A percentile compares a stretch with the other conserved stretches of the same genome.
phyloP scores from a whole-genome alignment of 2,113 vertebrate species.

The Enhydra lutris region DNA sequence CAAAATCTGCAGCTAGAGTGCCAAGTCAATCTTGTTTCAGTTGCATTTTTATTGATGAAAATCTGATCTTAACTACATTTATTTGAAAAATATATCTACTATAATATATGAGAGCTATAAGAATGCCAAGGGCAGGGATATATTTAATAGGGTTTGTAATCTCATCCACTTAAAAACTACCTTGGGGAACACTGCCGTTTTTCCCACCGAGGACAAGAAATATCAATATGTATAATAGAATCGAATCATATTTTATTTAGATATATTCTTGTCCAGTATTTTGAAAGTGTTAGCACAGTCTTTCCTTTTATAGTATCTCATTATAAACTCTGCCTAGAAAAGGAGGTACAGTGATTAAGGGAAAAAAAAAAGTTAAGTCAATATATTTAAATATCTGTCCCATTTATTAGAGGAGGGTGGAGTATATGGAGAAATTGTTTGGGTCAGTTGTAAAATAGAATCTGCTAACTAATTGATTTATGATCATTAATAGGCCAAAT shows the following conservation, averaged over 20 bases:
- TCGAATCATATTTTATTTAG: conserved; percentile 54
- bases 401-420: neutral
- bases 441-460: neutral
- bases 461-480: neutral
- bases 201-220: conserved; percentile 51
- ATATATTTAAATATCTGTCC: neutral
- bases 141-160: conserved; percentile 50
- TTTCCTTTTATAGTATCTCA: neutral
- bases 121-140: conserved; percentile 26
- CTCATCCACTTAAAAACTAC: conserved; percentile 43
- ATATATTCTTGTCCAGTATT: conserved; percentile 13
- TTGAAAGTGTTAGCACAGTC: neutral
- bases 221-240: conserved; percentile 30
- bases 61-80: conserved; percentile 15
- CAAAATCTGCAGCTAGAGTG: neutral
- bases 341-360: neutral
- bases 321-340: neutral
- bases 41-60: conserved; percentile 49
- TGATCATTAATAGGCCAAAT: neutral
- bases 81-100: conserved; percentile 23
- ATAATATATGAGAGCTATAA: neutral
- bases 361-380: neutral
- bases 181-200: neutral
- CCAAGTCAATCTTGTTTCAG: conserved; percentile 15
- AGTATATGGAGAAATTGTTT: neutral